Conservation (phyloP, 2,113 vertebrate species). For the Gavia stellata region DNA sequence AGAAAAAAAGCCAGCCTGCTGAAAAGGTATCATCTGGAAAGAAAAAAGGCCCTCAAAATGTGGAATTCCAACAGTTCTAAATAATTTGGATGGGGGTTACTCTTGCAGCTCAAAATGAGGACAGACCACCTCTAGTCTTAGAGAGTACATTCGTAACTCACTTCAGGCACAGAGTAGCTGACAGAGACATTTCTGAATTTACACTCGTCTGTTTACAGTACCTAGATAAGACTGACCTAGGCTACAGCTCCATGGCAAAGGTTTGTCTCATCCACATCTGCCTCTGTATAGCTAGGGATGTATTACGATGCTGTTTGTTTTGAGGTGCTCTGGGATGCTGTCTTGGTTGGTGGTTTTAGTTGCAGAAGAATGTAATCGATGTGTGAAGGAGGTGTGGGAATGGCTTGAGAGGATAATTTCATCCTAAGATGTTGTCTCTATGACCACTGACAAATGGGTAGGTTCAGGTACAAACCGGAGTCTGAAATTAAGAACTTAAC, state of each 20-base stretch:
- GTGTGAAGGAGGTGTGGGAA: background rate
- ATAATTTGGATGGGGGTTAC: background rate
- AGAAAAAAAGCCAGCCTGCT: background rate
- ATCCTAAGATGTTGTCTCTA: accelerated
- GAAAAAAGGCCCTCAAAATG: background rate
- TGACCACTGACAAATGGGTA: background rate
- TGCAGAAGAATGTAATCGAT: background rate
- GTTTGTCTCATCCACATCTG: background rate
- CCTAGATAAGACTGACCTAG: background rate
- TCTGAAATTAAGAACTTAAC: background rate
- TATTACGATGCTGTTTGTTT: background rate
- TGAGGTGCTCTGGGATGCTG: background rate
- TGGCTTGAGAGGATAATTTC: background rate
- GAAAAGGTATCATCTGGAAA: background rate
- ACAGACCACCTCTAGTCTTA: background rate
- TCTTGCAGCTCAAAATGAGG: background rate
- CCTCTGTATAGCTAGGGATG: background rate
- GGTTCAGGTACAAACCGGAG: background rate
- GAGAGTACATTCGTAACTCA: background rate
- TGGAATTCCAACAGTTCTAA: background rate
- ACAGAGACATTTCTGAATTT: background rate
- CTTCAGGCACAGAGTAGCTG: background rate
- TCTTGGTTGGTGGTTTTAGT: background rate
- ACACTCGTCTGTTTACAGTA: background rate
- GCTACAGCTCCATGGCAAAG: background rate